These are phyloP conservation scores for Latrodectus hesperus DNA, from an alignment of 2,888 invertebrate species.

Conservation along the genomic window DNA sequence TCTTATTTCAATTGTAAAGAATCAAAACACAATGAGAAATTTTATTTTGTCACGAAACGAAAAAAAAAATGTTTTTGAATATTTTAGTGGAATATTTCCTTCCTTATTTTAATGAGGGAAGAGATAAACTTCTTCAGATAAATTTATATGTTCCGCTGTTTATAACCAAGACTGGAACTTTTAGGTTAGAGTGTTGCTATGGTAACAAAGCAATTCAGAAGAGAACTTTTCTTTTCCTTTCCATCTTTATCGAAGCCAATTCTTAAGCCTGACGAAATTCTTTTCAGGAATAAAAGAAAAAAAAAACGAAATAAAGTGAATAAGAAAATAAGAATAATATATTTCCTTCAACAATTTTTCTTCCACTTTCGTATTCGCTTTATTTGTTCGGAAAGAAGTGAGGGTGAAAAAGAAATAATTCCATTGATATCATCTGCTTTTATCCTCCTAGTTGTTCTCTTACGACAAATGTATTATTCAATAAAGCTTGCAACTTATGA, in stretches of 20 bases:
- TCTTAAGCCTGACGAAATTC: slow-evolving; percentile 32
- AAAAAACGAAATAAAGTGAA: neutral
- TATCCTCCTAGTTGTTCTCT: neutral
- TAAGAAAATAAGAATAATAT: slow-evolving; percentile 21
- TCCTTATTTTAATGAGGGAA: neutral
- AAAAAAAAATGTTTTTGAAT: neutral
- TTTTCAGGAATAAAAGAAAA: slow-evolving; percentile 1
- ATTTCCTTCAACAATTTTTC: slow-evolving; percentile 14
- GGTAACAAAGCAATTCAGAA: slow-evolving; percentile 21
- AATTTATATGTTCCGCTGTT: neutral
- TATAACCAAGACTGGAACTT: neutral
- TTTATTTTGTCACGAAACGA: neutral
- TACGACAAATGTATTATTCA: slow-evolving; percentile 25
- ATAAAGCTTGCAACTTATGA: neutral
- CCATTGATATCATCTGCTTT: neutral
- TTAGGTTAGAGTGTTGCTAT: slow-evolving; percentile 18
- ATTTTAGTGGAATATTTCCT: neutral
- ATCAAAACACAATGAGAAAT: too few species aligned
- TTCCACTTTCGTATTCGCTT: slow-evolving; percentile 22
- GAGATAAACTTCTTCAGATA: neutral
- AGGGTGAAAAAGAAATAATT: neutral
- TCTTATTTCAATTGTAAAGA: too few species aligned
- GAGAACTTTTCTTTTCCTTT: slow-evolving; percentile 3
- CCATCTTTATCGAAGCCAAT: slow-evolving; percentile 35
- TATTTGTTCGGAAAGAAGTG: neutral